phyloP scores from a whole-genome alignment of 2,113 vertebrate species.

The Spilogale gracilis region DNA sequence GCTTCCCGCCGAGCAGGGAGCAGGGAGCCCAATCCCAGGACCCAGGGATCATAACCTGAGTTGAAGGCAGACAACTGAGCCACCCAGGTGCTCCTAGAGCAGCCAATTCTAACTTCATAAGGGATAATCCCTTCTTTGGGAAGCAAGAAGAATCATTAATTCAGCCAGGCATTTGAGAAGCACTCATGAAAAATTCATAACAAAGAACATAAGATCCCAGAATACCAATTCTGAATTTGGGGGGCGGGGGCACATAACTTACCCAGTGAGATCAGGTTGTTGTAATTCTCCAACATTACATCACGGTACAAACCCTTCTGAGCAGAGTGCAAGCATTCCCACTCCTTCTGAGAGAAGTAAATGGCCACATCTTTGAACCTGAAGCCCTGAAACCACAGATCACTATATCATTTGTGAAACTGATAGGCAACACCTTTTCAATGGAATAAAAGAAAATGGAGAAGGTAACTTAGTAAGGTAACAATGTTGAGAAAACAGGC shows the following conservation, averaged over 20 bases:
- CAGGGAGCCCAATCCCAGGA: too few species aligned
- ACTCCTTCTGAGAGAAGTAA: slow-evolving; percentile 73
- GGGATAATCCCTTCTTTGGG: background rate
- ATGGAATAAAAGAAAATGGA: background rate
- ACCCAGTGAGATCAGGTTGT: slow-evolving; percentile 66
- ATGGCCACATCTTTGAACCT: slow-evolving; percentile 74
- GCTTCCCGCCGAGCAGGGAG: too few species aligned
- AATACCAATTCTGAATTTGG: background rate
- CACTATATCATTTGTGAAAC: background rate
- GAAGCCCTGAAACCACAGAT: slow-evolving; percentile 65
- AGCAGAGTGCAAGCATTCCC: slow-evolving; percentile 42
- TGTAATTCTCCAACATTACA: slow-evolving; percentile 73
- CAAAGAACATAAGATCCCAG: background rate
- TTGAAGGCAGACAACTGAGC: too few species aligned
- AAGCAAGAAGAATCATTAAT: background rate
- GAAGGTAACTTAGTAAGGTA: background rate
- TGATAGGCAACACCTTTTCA: background rate
- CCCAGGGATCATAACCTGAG: too few species aligned
- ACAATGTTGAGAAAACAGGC: background rate
- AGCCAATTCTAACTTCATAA: background rate
- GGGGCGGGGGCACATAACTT: background rate
- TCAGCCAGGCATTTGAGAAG: background rate
- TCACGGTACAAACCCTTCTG: slow-evolving; percentile 69
- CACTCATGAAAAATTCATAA: background rate
- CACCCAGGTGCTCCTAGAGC: background rate